Percentiles rank a stretch among this genome's conserved stretches.
These are phyloP conservation scores for Meloidogyne hapla DNA, from an alignment of 1,140 invertebrate genomes.

Conservation along the genomic window DNA sequence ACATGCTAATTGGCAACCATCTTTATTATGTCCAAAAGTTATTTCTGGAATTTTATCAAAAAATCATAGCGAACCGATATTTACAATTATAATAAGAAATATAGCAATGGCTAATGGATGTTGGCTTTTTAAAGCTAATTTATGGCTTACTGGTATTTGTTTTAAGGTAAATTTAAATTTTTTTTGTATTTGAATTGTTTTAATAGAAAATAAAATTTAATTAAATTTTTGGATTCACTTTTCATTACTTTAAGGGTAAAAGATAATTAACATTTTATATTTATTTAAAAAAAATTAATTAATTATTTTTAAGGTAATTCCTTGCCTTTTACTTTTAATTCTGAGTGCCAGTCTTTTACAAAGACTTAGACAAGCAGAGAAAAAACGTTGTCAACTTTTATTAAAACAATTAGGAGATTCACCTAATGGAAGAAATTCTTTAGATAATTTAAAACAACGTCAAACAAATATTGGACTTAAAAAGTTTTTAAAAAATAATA, in stretches of 20 bases:
- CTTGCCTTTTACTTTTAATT: conserved; percentile 50
- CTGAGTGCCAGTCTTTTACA: conserved; percentile 50
- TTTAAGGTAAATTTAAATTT: conserved; percentile 41
- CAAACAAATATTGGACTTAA: conserved; percentile 16
- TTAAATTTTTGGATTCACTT: too few relatives aligned
- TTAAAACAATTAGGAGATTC: conserved; percentile 27
- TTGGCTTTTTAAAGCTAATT: conserved; percentile 52
- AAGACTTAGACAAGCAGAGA: conserved; percentile 51
- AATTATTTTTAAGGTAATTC: conserved; percentile 50
- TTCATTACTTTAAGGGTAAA: too few relatives aligned
- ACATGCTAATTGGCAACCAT: conserved; percentile 36
- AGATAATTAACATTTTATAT: too few relatives aligned
- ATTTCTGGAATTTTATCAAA: conserved; percentile 47
- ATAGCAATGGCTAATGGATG: conserved; percentile 50
- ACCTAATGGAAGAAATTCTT: not conserved
- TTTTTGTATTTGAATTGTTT: too few relatives aligned
- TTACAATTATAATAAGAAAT: conserved; percentile 42
- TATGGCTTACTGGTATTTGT: conserved; percentile 58
- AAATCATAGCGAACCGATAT: conserved; percentile 22
- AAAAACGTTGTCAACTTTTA: conserved; percentile 41
- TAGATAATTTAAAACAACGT: conserved; percentile 18
- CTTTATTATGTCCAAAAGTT: not conserved
- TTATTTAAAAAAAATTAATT: too few relatives aligned
- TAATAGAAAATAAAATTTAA: too few relatives aligned
- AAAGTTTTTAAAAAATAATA: not conserved